phyloP scores from a whole-genome alignment of 2,113 vertebrate species.

The Callorhinus ursinus region DNA sequence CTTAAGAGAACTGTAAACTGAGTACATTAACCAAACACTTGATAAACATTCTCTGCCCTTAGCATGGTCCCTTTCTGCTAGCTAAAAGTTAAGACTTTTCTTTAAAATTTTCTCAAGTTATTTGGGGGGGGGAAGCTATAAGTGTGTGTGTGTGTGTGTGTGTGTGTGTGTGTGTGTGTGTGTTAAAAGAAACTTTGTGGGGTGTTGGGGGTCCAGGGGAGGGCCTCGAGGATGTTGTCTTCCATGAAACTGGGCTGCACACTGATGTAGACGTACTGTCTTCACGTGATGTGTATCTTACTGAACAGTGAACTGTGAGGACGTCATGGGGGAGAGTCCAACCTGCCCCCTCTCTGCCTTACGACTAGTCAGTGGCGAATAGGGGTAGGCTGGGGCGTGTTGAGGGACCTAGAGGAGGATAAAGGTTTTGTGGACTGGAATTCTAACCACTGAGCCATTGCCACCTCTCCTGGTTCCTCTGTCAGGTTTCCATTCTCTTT shows the following conservation, averaged over 20 bases:
- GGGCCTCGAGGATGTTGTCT: slow-evolving; percentile 90
- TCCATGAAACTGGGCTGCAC: slow-evolving; percentile 87
- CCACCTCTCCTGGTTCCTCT: neutral
- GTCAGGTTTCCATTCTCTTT: neutral
- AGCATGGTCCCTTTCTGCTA: neutral
- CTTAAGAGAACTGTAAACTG: neutral
- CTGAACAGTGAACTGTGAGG: neutral
- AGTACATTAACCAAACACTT: neutral
- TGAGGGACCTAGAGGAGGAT: neutral
- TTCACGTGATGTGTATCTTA: neutral
- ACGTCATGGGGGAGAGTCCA: neutral
- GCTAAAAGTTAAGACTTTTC: neutral
- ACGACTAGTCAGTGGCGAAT: neutral
- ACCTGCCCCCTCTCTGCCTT: neutral
- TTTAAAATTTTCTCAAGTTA: neutral
- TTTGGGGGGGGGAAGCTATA: neutral
- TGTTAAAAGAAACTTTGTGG: slow-evolving; percentile 13
- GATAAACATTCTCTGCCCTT: neutral
- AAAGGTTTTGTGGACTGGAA: neutral
- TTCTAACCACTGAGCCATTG: neutral
- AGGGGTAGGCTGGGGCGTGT: neutral
- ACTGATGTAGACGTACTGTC: neutral
- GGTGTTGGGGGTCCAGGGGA: slow-evolving; percentile 82
- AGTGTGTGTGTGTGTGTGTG: neutral
- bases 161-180: neutral